phyloP scores from a whole-genome alignment of 2,113 vertebrate genomes.

The Nesospiza acunhae region DNA sequence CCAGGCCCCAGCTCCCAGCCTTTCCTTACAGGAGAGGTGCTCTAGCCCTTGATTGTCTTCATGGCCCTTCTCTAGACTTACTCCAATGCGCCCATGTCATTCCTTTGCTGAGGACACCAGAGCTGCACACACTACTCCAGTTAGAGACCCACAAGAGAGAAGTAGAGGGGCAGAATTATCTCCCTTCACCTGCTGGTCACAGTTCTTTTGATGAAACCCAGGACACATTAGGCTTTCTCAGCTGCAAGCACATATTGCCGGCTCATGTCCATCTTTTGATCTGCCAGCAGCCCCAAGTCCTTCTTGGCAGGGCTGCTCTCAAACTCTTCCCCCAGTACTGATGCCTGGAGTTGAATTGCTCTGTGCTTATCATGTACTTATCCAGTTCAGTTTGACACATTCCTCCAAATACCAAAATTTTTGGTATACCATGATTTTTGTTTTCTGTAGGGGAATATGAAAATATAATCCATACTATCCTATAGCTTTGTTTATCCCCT shows the following conservation, averaged over 20 bases:
- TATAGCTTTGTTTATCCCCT: background rate
- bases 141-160: background rate
- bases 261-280: background rate
- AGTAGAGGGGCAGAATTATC: background rate
- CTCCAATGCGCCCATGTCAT: background rate
- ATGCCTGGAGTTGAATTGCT: background rate
- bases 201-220: background rate
- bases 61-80: background rate
- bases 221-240: background rate
- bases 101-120: background rate
- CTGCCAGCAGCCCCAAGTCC: background rate
- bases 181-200: background rate
- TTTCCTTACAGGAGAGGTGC: background rate
- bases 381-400: background rate
- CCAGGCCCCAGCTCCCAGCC: background rate
- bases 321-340: background rate
- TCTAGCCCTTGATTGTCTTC: background rate
- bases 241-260: background rate
- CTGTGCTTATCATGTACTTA: background rate
- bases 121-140: background rate
- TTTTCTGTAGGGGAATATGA: background rate
- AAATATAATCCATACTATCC: background rate
- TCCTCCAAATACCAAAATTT: background rate
- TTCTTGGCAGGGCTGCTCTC: background rate
- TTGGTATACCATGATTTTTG: no score